Evolutionary conservation across 2,797 vertebrate species (phyloP), one percentile per base, ranked within the genome.

Genomic region (Acrocephalus scirpaceus): DNA sequence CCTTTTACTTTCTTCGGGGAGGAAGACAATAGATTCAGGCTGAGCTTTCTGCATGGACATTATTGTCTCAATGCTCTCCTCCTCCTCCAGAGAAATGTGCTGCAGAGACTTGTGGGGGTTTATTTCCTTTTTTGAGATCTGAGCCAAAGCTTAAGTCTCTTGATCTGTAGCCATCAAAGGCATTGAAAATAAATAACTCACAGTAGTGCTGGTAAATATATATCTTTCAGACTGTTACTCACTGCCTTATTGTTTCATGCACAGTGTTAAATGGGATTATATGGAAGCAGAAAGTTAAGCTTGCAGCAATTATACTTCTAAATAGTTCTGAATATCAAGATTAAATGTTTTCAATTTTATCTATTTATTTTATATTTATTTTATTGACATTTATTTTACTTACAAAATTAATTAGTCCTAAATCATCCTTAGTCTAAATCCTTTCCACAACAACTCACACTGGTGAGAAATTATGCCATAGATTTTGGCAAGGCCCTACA

Each of bases 101-200:
- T 71, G 26, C 32, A 83, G 64, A 71, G 6, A 60, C 40, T 25
- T 74, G 36, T 80, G 54, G 42, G 42, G 44, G 30, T 11, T 75
- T 75, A 69, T 82, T 93, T 93, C 84, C 77, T 93, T 92, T 92
- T 71, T 36, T 4, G 11, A 92, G 54, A 84, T 75, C 66, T 88
- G 27, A 88, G 70, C 34, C 2, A 12, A 79, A 87, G 36, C n/a
- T 72, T 69, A 32, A 34, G 51, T 90, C 40, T 93, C 56, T 90
- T 92, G 54, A 88, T 48, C 40, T 66, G 47, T 51, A 78, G 42
- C 29, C 48, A 87, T 70, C 67, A 95, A 88, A 93, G 80, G 16
- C 50, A 75, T 27, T 16, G 32, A 78, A 86, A 51, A 86, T 7
- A 86, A 62, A 75, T 38, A 81, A 44, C 12, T 72, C 2, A 0